phyloP scores from a whole-genome alignment of 2,888 invertebrate species.

The Petrophora chlorosata region DNA sequence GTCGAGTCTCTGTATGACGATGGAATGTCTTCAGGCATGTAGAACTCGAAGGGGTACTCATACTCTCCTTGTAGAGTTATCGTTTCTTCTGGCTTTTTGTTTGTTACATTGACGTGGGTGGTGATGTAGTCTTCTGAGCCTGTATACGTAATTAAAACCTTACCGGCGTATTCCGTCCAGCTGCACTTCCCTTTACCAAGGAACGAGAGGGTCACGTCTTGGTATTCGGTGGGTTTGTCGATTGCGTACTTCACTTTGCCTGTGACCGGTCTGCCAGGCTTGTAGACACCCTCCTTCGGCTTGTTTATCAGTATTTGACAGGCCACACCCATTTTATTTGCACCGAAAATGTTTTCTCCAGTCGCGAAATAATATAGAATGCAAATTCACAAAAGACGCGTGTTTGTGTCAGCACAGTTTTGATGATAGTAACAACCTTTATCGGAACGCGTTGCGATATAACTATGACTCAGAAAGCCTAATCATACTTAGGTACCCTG shows the following conservation, averaged over 20 bases:
- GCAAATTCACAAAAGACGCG: too few species aligned
- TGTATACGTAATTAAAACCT: not conserved
- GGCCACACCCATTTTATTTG: slow-evolving; percentile 22
- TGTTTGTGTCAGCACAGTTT: too few species aligned
- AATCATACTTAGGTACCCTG: too few species aligned
- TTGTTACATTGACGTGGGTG: slow-evolving; percentile 4
- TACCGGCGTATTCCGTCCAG: slow-evolving; percentile 26
- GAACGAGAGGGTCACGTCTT: slow-evolving; percentile 33
- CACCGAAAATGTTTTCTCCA: too few species aligned
- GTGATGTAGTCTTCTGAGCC: slow-evolving; percentile 22
- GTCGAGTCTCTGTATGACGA: slow-evolving; percentile 17
- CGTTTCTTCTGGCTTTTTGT: slow-evolving; percentile 1
- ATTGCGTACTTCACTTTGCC: slow-evolving; percentile 38
- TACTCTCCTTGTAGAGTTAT: slow-evolving; percentile 18
- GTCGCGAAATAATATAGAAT: too few species aligned
- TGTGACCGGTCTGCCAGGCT: slow-evolving; percentile 35
- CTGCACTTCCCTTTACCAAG: slow-evolving; percentile 35
- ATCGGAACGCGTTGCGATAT: too few species aligned
- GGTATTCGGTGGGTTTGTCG: slow-evolving; percentile 35
- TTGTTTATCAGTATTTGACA: slow-evolving; percentile 40
- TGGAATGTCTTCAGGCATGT: slow-evolving; percentile 27
- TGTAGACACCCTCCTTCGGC: slow-evolving; percentile 29
- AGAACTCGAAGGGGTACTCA: slow-evolving; percentile 31
- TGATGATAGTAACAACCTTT: too few species aligned
- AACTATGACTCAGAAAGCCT: too few species aligned